These are phyloP conservation scores for Nothoprocta perdicaria DNA, from an alignment of 2,113 vertebrate species.

Conservation along the genomic window DNA sequence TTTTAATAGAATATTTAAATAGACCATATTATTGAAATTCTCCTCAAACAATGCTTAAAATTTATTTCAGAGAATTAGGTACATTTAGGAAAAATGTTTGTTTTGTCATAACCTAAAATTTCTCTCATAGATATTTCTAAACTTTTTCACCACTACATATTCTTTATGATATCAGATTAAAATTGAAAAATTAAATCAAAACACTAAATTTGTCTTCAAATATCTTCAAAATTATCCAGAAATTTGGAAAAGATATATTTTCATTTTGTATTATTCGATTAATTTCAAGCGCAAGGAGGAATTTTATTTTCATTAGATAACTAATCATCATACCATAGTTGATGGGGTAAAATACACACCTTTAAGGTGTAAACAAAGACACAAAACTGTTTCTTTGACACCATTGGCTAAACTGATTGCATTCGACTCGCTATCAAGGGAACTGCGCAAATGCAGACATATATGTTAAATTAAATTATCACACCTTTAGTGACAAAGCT, in stretches of 20 bases:
- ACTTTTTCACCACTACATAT: not conserved
- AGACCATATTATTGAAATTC: not conserved
- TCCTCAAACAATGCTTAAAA: not conserved
- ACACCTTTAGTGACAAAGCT: not conserved
- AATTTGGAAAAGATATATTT: not conserved
- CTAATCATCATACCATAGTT: not conserved
- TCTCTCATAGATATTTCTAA: not conserved
- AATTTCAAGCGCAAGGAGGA: not conserved
- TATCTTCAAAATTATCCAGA: not conserved
- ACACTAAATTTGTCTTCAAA: not conserved
- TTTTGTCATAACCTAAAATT: not conserved
- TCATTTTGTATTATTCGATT: not conserved
- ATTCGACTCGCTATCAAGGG: not conserved
- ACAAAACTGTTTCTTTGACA: not conserved
- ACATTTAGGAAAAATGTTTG: not conserved
- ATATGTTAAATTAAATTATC: not conserved
- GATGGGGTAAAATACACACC: not conserved
- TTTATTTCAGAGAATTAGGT: not conserved
- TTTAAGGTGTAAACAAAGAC: not conserved
- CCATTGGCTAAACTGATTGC: not conserved
- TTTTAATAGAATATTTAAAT: not conserved
- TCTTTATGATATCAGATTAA: not conserved
- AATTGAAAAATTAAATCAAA: not conserved
- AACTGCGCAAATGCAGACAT: not conserved
- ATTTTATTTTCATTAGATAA: not conserved